Conservation (phyloP, 2,888 invertebrate species). For the Troglohyphantes excavatus region DNA sequence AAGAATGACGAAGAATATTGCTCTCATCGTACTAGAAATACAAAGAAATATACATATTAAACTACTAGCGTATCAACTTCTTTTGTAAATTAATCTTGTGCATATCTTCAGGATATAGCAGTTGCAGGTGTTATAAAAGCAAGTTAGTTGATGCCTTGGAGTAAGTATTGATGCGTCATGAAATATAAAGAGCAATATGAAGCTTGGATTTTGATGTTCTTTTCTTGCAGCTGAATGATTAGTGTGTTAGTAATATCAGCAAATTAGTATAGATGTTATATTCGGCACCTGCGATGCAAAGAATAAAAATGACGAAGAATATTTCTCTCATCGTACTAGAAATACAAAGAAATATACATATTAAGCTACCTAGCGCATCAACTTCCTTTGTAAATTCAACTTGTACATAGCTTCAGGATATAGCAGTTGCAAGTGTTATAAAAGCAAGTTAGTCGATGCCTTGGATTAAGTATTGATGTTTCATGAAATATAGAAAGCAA, state of each 20-base stretch:
- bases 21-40: slow-evolving; percentile 56
- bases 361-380: no score
- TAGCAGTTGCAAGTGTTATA: not conserved
- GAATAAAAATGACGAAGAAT: slow-evolving; percentile 4
- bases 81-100: not conserved
- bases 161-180: not conserved
- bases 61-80: not conserved
- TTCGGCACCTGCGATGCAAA: slow-evolving; percentile 10
- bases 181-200: no score
- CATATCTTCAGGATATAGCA: not conserved
- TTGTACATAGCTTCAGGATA: no score
- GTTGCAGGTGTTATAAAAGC: not conserved
- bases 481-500: no score
- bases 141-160: not conserved
- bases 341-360: not conserved
- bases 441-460: not conserved
- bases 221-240: no score
- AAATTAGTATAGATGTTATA: no score
- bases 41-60: not conserved
- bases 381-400: no score
- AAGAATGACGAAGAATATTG: slow-evolving; percentile 7
- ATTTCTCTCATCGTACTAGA: slow-evolving; percentile 50
- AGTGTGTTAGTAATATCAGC: no score
- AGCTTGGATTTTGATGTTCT: no score
- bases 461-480: no score